Conservation (phyloP, 2,888 invertebrate species). For the Drosophila sordidapex region DNA sequence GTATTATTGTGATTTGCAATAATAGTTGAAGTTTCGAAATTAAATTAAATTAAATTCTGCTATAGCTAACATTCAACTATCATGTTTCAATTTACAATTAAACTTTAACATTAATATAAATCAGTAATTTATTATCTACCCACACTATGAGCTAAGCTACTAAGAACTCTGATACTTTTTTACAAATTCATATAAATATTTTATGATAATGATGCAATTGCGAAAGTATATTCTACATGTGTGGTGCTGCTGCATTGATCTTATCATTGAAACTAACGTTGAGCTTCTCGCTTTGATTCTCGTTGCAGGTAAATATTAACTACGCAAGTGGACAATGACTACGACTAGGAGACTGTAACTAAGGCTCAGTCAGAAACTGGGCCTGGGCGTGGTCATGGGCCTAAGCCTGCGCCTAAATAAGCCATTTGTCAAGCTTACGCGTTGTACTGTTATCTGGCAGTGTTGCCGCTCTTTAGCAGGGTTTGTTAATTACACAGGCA, state of each 20-base stretch:
- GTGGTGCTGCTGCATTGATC: not conserved
- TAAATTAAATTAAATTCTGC: not conserved
- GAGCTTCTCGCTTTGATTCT: conserved; percentile 22
- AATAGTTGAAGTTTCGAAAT: not conserved
- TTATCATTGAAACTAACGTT: conserved; percentile 24
- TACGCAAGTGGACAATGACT: conserved; percentile 9
- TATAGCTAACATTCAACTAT: too few relatives aligned
- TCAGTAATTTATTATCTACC: not conserved
- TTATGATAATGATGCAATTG: not conserved
- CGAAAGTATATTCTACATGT: not conserved
- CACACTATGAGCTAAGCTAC: not conserved
- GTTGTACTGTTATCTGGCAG: conserved; percentile 31
- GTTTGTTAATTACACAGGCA: conserved; percentile 67
- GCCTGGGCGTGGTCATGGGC: not conserved
- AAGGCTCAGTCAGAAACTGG: not conserved
- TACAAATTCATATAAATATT: not conserved
- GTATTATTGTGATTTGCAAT: not conserved
- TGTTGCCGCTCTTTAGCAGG: not conserved
- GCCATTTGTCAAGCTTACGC: conserved; percentile 72
- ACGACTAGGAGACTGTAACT: not conserved
- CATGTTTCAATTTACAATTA: not conserved
- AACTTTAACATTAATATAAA: too few relatives aligned
- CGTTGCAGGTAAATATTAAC: conserved; percentile 52
- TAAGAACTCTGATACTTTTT: not conserved
- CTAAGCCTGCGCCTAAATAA: conserved; percentile 66